Percentiles rank a stretch among this genome's conserved stretches.
These are phyloP conservation scores for Lagocephalus sceleratus DNA, from an alignment of 2,797 vertebrate genomes.

Conservation along the genomic window DNA sequence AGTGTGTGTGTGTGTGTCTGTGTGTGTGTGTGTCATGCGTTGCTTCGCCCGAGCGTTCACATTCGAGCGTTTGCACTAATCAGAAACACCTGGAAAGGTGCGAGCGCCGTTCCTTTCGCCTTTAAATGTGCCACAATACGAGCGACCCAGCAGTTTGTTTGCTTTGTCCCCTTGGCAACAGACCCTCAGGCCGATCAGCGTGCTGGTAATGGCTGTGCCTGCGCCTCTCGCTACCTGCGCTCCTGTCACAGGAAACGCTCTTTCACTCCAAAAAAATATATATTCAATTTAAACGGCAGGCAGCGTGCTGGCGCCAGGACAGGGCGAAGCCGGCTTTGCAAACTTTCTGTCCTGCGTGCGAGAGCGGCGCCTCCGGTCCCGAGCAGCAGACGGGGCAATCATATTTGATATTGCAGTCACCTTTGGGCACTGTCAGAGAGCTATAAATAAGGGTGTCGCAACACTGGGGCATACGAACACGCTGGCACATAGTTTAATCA, in stretches of 20 bases:
- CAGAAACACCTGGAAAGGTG: conserved; percentile 58
- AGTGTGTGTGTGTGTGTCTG: no score
- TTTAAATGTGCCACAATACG: conserved; percentile 78
- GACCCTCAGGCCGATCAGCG: conserved; percentile 79
- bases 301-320: conserved; percentile 41
- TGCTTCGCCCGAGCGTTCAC: neutral
- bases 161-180: conserved; percentile 84
- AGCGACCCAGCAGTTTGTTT: conserved; percentile 83
- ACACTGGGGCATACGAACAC: conserved; percentile 60
- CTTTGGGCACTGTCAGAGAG: conserved; percentile 73
- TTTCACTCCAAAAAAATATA: conserved; percentile 30
- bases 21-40: no score
- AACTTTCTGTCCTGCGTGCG: conserved; percentile 58
- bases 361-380: conserved; percentile 12
- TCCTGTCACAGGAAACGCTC: conserved; percentile 33
- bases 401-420: conserved; percentile 75
- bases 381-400: conserved; percentile 58
- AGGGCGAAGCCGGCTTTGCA: conserved; percentile 76
- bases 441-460: conserved; percentile 81
- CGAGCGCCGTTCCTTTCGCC: conserved; percentile 55
- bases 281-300: conserved; percentile 22
- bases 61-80: conserved; percentile 28
- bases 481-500: conserved; percentile 69
- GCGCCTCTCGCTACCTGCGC: conserved; percentile 65
- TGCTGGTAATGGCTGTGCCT: conserved; percentile 70